Percentiles rank a stretch among this genome's conserved stretches.
Evolutionary conservation across 2,797 vertebrate species (phyloP).

Genomic region (Mus caroli): DNA sequence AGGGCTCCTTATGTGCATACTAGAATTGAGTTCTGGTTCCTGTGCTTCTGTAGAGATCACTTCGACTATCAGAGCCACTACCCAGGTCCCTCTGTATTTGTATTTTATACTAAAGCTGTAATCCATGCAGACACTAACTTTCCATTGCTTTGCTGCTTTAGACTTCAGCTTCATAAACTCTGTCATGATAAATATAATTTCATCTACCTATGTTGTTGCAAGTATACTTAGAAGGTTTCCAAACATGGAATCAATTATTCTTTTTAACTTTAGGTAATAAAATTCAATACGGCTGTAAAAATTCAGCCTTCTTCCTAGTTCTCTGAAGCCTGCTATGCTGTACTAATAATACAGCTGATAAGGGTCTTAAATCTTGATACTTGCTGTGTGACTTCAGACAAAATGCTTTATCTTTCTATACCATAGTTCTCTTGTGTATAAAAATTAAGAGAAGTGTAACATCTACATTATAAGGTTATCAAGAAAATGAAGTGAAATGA

Average conservation of each 20-base stretch:
- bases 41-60: background rate
- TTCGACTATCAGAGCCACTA: background rate
- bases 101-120: background rate
- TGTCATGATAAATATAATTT: constrained; percentile 6
- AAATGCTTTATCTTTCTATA: background rate
- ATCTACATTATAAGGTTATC: background rate
- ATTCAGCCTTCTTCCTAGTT: background rate
- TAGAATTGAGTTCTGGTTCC: background rate
- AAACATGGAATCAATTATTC: background rate
- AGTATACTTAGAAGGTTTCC: background rate
- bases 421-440: background rate
- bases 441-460: background rate
- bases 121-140: background rate
- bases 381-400: background rate
- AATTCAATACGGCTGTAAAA: background rate
- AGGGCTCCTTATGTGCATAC: too few relatives aligned
- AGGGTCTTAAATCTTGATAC: background rate
- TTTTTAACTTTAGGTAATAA: constrained; percentile 21
- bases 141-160: background rate
- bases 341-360: background rate
- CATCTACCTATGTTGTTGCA: background rate
- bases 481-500: constrained; percentile 29
- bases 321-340: background rate
- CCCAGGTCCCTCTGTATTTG: background rate
- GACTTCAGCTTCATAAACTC: constrained; percentile 48